Percentiles rank a stretch among this genome's conserved stretches.
Conservation (phyloP, 2,888 invertebrate genomes). For the Isoperla grammatica region DNA sequence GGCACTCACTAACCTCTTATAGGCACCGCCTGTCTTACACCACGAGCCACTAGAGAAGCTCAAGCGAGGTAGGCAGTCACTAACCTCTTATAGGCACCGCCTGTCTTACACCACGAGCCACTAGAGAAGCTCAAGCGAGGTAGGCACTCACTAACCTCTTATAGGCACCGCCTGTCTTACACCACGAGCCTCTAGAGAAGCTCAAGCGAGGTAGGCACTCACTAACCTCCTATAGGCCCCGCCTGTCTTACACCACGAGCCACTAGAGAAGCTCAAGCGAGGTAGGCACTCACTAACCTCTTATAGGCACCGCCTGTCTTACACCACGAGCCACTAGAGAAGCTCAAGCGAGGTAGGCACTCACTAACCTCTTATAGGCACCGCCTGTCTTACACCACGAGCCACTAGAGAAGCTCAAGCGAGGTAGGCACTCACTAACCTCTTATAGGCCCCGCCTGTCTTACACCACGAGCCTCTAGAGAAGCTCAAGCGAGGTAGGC, state of each 20-base stretch:
- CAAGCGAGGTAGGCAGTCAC: too few species aligned
- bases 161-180: constrained; percentile 50
- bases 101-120: too few species aligned
- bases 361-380: too few species aligned
- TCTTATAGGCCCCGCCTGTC: too few species aligned
- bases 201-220: constrained; percentile 75
- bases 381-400: constrained; percentile 57
- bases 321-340: constrained; percentile 69
- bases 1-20: too few species aligned
- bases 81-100: too few species aligned
- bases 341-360: constrained; percentile 74
- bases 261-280: constrained; percentile 73
- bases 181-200: constrained; percentile 71
- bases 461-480: too few species aligned
- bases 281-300: too few species aligned
- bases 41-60: too few species aligned
- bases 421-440: constrained; percentile 31
- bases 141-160: constrained; percentile 31
- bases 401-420: constrained; percentile 45
- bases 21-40: too few species aligned
- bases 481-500: constrained; percentile 16
- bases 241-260: constrained; percentile 57
- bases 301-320: constrained; percentile 49
- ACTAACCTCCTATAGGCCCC: too few species aligned
- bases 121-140: constrained; percentile 26